Base-by-base conservation (phyloP, 2,888 invertebrate species). In the Thera britannica region DNA sequence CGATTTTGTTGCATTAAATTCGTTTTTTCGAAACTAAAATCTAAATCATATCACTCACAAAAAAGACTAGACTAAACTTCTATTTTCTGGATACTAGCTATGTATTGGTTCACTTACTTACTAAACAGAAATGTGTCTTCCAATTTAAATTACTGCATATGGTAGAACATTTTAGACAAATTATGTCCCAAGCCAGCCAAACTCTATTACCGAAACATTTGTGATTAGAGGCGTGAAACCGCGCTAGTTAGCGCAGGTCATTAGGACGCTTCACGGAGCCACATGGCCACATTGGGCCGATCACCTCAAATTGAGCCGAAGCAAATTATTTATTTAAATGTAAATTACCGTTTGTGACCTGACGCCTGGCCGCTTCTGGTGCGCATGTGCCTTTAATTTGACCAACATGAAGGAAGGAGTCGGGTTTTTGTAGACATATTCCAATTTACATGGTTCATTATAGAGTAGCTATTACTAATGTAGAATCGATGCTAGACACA, bases 321-420 rank as follows among this genome's bases (percentile, higher is more conserved):
- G 87, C 88, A 86, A 92, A 93, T 93, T 90, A 92, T 92, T 92
- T 91, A 92, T 92, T 93, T 92, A 92, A 90, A 93, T 89, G 90
- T 85, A 89, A 90, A 91, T 91, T 90, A 89, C 83, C 82, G 83
- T 83, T 83, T 83, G 85, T 82, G 83, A 85, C 81, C 80, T 82
- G 77, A 73, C 78, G 77, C 76, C 74, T 74, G 74, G 76, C 70
- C 74, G 73, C 77, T 80, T 78, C 80, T 82, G 83, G 82, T 82
- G 81, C 84, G 85, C 88, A 88, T 88, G 88, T 87, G 88, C 82
- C 84, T 77, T 80, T 81, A 81, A 85, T 87, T 84, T 80, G 77
- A 80, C 79, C 81, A 81, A 82, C 89, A 83, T 89, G 90, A 52
- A 63, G 11, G 77, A 82, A 77, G 72, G 74, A 75, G 74, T 75